Base-by-base conservation (phyloP, 2,797 vertebrate species). In the Sternotherus odoratus region DNA sequence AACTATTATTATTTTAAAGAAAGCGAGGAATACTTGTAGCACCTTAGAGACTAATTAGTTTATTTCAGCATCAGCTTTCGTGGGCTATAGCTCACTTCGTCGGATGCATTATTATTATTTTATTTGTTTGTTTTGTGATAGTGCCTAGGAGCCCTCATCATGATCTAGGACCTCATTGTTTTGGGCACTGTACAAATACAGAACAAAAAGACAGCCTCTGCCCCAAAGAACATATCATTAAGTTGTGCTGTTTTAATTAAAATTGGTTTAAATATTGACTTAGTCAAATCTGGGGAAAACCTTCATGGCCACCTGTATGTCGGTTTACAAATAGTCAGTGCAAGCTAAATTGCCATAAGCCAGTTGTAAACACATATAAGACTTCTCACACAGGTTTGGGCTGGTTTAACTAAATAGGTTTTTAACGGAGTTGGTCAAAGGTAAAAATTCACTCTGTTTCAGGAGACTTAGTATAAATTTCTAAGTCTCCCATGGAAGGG, bases 321-420 rank as follows among this genome's bases (percentile, higher is more conserved):
- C 19, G 63, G 82, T 85, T 94, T 72, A 74, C 90, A 95, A 95
- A 94, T 95, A 95, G 90, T 92, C 81, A 88, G 94, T 91, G 87
- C 92, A 81, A 0, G 0, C 82, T 93, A 92, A 96, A 77, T 78
- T 92, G 94, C 92, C 93, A 95, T 94, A 95, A 95, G 87, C 49
- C 0, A 0, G 75, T 90, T 96, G 89, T 87, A 63, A 84, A 84
- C 87, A 91, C 1, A 0, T 9, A 2, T 86, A 84, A 93, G 36
- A 49, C 23, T 4, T 0, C 88, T 94, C 30, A 13, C 54, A 84
- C 87, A 83, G 82, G 57, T 6, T 87, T 36, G 26, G 66, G 57
- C 0, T 0, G 8, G 36, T 82, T 88, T 51, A 88, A 83, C 77
- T 21, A 24, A 83, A 30, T 8, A 28, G 21, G 23, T 4, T 46